Base-by-base conservation (phyloP, 2,888 invertebrate species). In the Ormyrus nitidulus region DNA sequence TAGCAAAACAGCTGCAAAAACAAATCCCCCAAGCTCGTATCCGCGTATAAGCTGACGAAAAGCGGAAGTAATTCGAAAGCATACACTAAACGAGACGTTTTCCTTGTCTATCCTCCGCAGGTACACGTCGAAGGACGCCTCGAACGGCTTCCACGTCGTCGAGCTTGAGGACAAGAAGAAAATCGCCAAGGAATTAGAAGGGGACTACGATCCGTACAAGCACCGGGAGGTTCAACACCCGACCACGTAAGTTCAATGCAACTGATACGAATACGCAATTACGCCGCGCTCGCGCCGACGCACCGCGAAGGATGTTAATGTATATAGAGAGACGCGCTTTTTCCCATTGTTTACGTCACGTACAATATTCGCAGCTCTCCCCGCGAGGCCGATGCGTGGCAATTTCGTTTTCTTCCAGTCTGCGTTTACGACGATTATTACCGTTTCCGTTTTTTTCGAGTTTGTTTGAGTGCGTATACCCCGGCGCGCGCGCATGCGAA, bases 181-280 rank as follows among this genome's bases (percentile, higher is more conserved):
- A n/a, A 84, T 87, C 73, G 86, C 79, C 19, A 84, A 89, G 83
- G 87, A 89, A 62, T 91, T 92, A 56, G 92, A 91, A 13, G 92
- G 92, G 68, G 93, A 93, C 79, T 95, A 95, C 85, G 93, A 95
- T 83, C 95, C 95, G 0, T 94, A 94, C 85, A 91, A 93, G 75
- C 93, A 94, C 88, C 91, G 95, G 85, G 92, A 92, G 1, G 94
- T 95, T 46, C 92, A 93, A 62, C 94, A 95, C 88, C 95, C 95
- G 1, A 95, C 95, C 48, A 94, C 95, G 95, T 95, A 89, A 94
- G 95, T 93, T 77, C 19, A 81, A 80, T 76, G 11, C 34, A 3
- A 13, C 44, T 46, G 48, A 7, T 10, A 46, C 61, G 2, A 58
- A 58, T 44, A 56, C 34, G 48, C 53, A 61, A 44, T 10, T 72